These are phyloP conservation scores for Tetragnatha versicolor DNA, from an alignment of 1,140 invertebrate genomes.

Conservation along the genomic window DNA sequence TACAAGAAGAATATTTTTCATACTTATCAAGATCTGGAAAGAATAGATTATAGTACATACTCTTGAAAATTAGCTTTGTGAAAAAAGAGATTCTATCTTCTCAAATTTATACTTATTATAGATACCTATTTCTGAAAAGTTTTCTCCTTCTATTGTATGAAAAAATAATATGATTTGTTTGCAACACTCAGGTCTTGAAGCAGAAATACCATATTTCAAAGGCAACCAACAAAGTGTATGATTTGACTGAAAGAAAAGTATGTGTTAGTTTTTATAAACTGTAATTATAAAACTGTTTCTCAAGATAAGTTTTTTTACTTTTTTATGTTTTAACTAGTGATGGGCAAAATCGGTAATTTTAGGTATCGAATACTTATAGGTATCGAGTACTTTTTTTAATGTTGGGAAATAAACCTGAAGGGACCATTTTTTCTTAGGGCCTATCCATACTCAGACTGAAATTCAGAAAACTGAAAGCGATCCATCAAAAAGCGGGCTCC, in stretches of 20 bases:
- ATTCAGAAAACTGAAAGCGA: too few species aligned
- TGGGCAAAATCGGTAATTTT: too few species aligned
- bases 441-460: too few species aligned
- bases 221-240: constrained; percentile 34
- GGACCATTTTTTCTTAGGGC: too few species aligned
- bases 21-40: neutral
- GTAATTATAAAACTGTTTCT: neutral
- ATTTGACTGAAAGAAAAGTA: constrained; percentile 43
- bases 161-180: too few species aligned
- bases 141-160: too few species aligned
- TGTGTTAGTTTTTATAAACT: too few species aligned
- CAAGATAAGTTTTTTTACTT: neutral
- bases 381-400: too few species aligned
- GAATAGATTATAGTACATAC: neutral
- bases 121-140: neutral
- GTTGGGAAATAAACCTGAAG: too few species aligned
- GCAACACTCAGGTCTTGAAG: neutral
- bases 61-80: neutral
- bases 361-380: too few species aligned
- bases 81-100: neutral
- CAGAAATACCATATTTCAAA: constrained; percentile 31
- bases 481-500: too few species aligned
- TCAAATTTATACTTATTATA: neutral
- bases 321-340: too few species aligned
- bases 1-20: neutral